Evolutionary conservation across 2,888 invertebrate species (phyloP), one percentile per base, ranked within the genome.

Genomic region (Andrena marginata): DNA sequence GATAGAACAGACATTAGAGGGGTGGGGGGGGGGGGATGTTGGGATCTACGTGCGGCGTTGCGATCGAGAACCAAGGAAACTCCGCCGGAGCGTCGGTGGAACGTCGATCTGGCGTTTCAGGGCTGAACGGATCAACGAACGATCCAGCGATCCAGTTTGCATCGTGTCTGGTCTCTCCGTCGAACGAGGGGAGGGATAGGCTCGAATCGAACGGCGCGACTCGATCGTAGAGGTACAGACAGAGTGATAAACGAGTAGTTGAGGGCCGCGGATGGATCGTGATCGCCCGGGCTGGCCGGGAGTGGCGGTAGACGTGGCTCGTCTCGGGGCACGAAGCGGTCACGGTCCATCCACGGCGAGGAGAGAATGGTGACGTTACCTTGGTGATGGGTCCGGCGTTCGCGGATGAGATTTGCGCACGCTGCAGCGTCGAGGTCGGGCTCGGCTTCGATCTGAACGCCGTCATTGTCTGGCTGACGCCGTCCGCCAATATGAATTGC

Each of bases 391-490:
- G 99, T 96, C 99, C 99, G 92, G 97, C 96, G 74, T 85, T 87
- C 63, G 80, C 69, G 90, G 96, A 95, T 93, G 96, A 95, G 89
- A 95, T 95, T 94, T 95, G 96, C 93, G 96, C 95, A 92, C 94
- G 94, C 90, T 94, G 94, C 92, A 96, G 95, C 94, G 96, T 96
- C 93, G 97, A 97, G 94, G 97, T 96, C 94, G 97, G 97, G 94
- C 97, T 97, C 94, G 98, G 97, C 95, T 98, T 98, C 94, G 99
- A 97, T 95, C 97, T 97, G 97, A 99, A 99, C 93, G 98, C 98
- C 93, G 99, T 97, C 99, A 99, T 99, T 94, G 98, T 98, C 96
- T 99, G 99, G 94, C 98, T 98, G 91, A 99, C 99, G 94, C 99
- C 99, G 94, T 99, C 98, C 92, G 99, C 99, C 96, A 99, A 96